Evolutionary conservation across 1,140 invertebrate genomes (phyloP).

Genomic region (Pygmarrhopalites habei): DNA sequence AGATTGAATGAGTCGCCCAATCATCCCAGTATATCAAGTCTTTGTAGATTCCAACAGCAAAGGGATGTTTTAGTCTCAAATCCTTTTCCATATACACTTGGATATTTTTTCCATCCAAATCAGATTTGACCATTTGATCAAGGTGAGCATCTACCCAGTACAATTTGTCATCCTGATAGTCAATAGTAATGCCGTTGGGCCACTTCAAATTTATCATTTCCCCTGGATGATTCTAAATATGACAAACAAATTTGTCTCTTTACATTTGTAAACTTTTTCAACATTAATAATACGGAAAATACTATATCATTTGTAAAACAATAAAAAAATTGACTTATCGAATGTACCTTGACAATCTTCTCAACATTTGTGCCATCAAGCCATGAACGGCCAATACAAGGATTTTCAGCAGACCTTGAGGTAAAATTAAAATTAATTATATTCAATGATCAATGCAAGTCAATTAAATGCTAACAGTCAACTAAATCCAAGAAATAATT

Average conservation of each 20-base stretch:
- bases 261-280: too few relatives aligned
- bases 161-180: conserved; percentile 69
- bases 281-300: too few relatives aligned
- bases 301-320: too few relatives aligned
- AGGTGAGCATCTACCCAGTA: conserved; percentile 81
- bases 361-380: conserved; percentile 72
- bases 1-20: conserved; percentile 69
- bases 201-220: conserved; percentile 56
- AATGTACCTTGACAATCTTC: conserved; percentile 58
- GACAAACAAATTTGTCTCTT: too few relatives aligned
- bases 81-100: conserved; percentile 59
- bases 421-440: too few relatives aligned
- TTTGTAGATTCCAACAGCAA: conserved; percentile 75
- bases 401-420: conserved; percentile 60
- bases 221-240: too few relatives aligned
- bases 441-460: too few relatives aligned
- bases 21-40: conserved; percentile 89
- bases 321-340: too few relatives aligned
- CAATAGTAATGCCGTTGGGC: conserved; percentile 82
- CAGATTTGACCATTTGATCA: conserved; percentile 76
- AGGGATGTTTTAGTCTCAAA: conserved; percentile 60
- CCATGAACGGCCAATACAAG: conserved; percentile 73
- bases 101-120: conserved; percentile 72
- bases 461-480: too few relatives aligned
- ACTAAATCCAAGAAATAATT: too few relatives aligned